Evolutionary conservation across 2,113 vertebrate genomes (phyloP).

Genomic region (Oophaga pumilio): DNA sequence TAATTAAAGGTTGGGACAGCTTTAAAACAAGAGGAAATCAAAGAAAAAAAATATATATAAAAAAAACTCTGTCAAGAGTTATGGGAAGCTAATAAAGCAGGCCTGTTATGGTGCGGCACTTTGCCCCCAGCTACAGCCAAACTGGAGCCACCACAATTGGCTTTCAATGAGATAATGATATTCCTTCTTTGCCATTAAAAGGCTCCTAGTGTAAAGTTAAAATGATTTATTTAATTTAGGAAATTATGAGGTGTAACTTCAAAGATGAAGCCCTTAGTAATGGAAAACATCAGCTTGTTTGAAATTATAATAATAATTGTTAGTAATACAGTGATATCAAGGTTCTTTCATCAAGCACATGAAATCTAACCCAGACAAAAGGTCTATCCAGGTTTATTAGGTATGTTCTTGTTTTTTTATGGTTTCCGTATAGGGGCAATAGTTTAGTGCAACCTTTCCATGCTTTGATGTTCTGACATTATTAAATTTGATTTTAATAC

Average conservation of each 20-base stretch:
- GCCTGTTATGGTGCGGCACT: constrained; percentile 80
- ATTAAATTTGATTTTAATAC: constrained; percentile 75
- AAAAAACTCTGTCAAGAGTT: constrained; percentile 86
- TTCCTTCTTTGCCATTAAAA: constrained; percentile 88
- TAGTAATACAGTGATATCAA: constrained; percentile 83
- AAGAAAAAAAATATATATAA: constrained; percentile 76
- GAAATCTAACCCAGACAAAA: constrained; percentile 64
- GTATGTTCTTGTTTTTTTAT: constrained; percentile 51
- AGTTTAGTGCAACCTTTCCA: constrained; percentile 70
- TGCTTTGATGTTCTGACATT: constrained; percentile 76
- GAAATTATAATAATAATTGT: constrained; percentile 88
- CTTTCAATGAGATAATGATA: constrained; percentile 90
- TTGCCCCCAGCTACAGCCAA: constrained; percentile 85
- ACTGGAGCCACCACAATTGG: constrained; percentile 86
- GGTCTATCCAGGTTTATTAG: constrained; percentile 46
- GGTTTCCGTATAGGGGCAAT: constrained; percentile 61
- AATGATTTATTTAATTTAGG: constrained; percentile 90
- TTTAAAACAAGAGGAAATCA: constrained; percentile 85
- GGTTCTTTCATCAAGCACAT: constrained; percentile 82
- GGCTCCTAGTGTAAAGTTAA: constrained; percentile 86
- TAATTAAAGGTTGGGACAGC: constrained; percentile 87
- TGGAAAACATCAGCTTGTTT: constrained; percentile 87
- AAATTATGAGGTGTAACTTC: constrained; percentile 90
- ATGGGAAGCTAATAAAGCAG: constrained; percentile 86
- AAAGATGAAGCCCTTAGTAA: constrained; percentile 83